Percentiles rank a stretch among this genome's conserved stretches.
phyloP scores from a whole-genome alignment of 1,140 invertebrate genomes.

The Vanessa atalanta region DNA sequence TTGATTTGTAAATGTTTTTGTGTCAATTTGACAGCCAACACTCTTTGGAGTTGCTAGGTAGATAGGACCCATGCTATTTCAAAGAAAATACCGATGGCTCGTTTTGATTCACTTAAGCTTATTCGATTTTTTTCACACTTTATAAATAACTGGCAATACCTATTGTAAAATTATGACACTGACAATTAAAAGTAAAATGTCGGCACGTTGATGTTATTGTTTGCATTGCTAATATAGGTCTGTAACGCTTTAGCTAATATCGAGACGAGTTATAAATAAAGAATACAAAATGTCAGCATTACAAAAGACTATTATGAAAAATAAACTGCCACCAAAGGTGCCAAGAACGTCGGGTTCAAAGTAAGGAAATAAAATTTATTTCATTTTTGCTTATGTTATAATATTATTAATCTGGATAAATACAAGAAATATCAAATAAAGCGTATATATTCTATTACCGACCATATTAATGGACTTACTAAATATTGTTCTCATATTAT shows the following conservation, averaged over 20 bases:
- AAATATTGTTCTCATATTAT: not conserved
- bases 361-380: conserved; percentile 56
- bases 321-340: conserved; percentile 83
- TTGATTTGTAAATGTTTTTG: not conserved
- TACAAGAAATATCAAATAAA: too few species aligned
- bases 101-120: not conserved
- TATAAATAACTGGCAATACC: too few species aligned
- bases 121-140: too few species aligned
- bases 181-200: conserved; percentile 22
- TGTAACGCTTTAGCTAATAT: conserved; percentile 3
- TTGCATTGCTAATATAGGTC: conserved; percentile 13
- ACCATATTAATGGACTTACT: not conserved
- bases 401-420: too few species aligned
- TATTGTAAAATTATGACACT: conserved; percentile 14
- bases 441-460: not conserved
- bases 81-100: not conserved
- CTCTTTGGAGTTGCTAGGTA: too few species aligned
- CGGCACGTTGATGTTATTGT: conserved; percentile 35
- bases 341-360: conserved; percentile 73
- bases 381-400: not conserved
- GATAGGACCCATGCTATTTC: not conserved
- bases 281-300: conserved; percentile 80
- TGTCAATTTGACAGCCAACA: conserved; percentile 7
- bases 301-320: conserved; percentile 86
- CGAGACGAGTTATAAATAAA: not conserved